Conservation (phyloP, 2,888 invertebrate genomes). For the Muschampia plurimacula region DNA sequence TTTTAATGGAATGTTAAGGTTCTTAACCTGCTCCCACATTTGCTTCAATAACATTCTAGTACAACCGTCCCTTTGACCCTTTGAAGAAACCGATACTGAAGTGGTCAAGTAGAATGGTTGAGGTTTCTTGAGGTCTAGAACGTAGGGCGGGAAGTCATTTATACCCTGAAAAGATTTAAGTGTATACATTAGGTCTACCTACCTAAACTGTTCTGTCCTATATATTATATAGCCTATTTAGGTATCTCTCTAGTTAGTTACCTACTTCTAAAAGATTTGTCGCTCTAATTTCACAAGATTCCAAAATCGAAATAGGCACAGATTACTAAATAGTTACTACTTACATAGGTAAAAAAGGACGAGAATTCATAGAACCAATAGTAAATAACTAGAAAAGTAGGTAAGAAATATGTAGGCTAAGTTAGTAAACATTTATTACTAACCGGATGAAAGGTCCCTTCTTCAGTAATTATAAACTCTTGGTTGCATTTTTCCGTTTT, state of each 20-base stretch:
- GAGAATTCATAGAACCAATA: too few species aligned
- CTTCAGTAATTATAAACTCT: conserved; percentile 78
- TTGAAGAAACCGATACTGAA: conserved; percentile 72
- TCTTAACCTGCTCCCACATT: conserved; percentile 77
- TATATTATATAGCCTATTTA: too few species aligned
- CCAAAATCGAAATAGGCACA: too few species aligned
- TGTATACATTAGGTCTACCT: neutral
- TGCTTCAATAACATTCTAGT: conserved; percentile 71
- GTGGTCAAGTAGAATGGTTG: conserved; percentile 70
- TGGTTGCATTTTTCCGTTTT: conserved; percentile 75
- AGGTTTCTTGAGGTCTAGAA: conserved; percentile 69
- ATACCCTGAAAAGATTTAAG: conserved; percentile 60
- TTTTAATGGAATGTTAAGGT: neutral
- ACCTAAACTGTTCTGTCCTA: too few species aligned
- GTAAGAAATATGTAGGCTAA: too few species aligned
- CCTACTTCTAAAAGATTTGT: too few species aligned
- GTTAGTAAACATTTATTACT: neutral
- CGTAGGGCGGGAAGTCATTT: conserved; percentile 75
- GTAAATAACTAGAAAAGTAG: too few species aligned
- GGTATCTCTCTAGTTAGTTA: too few species aligned
- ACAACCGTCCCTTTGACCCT: conserved; percentile 76
- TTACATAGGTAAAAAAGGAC: too few species aligned
- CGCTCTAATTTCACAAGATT: too few species aligned
- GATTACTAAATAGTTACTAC: too few species aligned
- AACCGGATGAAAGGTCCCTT: conserved; percentile 68